Percentiles rank a stretch among this genome's conserved stretches.
Evolutionary conservation across 2,888 invertebrate species (phyloP).

Genomic region (Ectobius pallidus): DNA sequence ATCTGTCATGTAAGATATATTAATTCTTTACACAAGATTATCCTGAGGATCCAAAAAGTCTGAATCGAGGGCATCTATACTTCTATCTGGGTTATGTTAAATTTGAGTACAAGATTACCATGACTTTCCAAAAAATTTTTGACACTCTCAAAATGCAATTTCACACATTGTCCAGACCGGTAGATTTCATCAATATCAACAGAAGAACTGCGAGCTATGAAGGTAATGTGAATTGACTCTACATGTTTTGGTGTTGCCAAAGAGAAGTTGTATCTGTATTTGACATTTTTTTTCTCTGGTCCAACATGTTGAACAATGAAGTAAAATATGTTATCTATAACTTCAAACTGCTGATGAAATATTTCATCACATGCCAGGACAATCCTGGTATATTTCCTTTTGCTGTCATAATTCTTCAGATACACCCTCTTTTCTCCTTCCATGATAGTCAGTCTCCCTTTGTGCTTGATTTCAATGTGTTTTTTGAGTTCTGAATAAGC

Average conservation of each 20-base stretch:
- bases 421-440: not conserved
- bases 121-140: not conserved
- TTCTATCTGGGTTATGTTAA: not conserved
- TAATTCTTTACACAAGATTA: not conserved
- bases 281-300: not conserved
- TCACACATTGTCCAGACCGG: constrained; percentile 1
- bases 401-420: not conserved
- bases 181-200: not conserved
- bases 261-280: not conserved
- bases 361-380: constrained; percentile 1
- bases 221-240: not conserved
- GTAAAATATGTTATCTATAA: constrained; percentile 3
- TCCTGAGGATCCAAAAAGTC: no score
- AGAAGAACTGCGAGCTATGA: not conserved
- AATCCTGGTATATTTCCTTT: not conserved
- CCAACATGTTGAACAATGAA: constrained; percentile 7
- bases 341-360: constrained; percentile 9
- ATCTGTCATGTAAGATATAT: not conserved
- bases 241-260: not conserved
- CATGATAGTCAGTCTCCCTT: not conserved
- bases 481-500: not conserved
- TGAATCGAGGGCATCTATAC: no score
- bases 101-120: not conserved
- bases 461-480: not conserved
- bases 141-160: not conserved